phyloP scores from a whole-genome alignment of 2,113 vertebrate species.

The Emydura subglobosa region DNA sequence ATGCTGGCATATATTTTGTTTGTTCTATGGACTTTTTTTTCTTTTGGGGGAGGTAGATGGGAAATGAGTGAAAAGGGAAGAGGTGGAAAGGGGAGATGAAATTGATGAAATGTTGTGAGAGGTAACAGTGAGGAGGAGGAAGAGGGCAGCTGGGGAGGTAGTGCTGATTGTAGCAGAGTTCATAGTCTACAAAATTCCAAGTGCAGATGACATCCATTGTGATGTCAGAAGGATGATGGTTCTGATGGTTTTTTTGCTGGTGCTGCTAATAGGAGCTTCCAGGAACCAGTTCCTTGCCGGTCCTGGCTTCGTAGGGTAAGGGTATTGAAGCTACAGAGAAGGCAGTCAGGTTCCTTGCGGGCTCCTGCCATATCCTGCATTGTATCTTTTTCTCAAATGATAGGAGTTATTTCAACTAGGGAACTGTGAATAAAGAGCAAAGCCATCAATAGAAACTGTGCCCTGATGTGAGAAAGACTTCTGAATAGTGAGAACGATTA shows the following conservation, averaged over 20 bases:
- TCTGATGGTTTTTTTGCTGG: background rate
- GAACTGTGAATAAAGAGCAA: slow-evolving; percentile 6
- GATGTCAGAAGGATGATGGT: background rate
- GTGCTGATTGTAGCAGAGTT: background rate
- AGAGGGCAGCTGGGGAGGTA: background rate
- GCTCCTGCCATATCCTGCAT: slow-evolving; percentile 30
- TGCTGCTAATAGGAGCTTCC: background rate
- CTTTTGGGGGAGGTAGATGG: background rate
- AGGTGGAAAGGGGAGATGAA: background rate
- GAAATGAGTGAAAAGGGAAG: background rate
- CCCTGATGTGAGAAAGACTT: background rate
- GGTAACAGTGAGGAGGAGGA: background rate
- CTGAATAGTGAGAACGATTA: background rate
- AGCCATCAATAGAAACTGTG: background rate
- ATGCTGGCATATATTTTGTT: background rate
- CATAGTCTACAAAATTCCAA: background rate
- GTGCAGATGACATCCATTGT: fast-evolving
- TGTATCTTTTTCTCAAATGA: slow-evolving; percentile 23
- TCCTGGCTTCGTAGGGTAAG: background rate
- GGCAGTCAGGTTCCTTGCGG: slow-evolving; percentile 41
- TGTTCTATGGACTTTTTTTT: background rate
- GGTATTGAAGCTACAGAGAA: slow-evolving; percentile 29
- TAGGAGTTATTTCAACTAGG: slow-evolving; percentile 36
- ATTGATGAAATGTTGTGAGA: background rate
- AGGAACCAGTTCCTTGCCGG: background rate